Conservation (phyloP, 2,888 invertebrate genomes). For the Ephialtes manifestator region DNA sequence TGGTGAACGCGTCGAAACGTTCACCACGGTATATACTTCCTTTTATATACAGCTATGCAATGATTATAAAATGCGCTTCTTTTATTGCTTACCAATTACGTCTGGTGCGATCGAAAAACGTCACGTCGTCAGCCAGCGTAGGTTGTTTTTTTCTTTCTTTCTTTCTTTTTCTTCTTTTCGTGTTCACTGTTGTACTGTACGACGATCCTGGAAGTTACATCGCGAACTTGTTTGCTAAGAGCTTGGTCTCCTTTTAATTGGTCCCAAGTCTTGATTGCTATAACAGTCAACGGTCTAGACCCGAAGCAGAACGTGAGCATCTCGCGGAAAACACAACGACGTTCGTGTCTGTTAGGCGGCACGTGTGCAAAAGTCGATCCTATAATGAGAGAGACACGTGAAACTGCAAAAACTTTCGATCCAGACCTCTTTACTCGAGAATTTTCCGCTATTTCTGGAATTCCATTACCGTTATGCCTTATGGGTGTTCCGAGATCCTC, state of each 20-base stretch:
- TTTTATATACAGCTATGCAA: slow-evolving; percentile 31
- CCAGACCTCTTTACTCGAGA: slow-evolving; percentile 1
- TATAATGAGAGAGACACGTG: slow-evolving; percentile 27
- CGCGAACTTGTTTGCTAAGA: neutral
- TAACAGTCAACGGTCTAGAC: slow-evolving; percentile 43
- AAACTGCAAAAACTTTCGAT: slow-evolving; percentile 2
- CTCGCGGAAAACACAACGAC: slow-evolving; percentile 24
- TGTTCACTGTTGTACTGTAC: neutral
- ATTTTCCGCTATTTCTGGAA: slow-evolving; percentile 48
- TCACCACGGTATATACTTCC: slow-evolving; percentile 2
- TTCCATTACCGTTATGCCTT: slow-evolving; percentile 54
- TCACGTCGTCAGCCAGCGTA: neutral
- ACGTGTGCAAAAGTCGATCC: slow-evolving; percentile 44
- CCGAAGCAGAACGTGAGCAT: slow-evolving; percentile 25
- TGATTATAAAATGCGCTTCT: slow-evolving; percentile 45
- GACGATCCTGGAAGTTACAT: slow-evolving; percentile 35
- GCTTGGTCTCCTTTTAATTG: slow-evolving; percentile 55
- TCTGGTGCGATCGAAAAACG: slow-evolving; percentile 50
- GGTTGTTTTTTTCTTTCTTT: too few relatives aligned
- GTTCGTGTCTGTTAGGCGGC: slow-evolving; percentile 30
- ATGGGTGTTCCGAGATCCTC: neutral
- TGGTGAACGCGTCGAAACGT: neutral
- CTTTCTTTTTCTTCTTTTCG: slow-evolving; percentile 6
- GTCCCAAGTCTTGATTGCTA: slow-evolving; percentile 62
- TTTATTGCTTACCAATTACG: slow-evolving; percentile 62